Conservation (phyloP, 2,888 invertebrate species). For the Lysandra coridon region DNA sequence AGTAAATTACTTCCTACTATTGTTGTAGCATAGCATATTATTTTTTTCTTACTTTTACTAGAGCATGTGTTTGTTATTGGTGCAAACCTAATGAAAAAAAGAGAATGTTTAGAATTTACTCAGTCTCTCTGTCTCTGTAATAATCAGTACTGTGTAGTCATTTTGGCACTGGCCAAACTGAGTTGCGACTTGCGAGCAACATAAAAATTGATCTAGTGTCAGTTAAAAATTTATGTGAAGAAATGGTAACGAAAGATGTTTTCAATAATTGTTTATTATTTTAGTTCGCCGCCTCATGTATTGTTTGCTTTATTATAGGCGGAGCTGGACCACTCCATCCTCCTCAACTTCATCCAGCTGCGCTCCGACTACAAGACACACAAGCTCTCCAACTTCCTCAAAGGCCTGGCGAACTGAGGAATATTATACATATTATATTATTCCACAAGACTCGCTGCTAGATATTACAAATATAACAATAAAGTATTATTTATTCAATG, state of each 20-base stretch:
- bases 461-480: conserved; percentile 24
- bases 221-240: not conserved
- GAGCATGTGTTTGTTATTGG: too few species aligned
- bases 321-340: conserved; percentile 92
- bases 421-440: not conserved
- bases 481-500: conserved; percentile 20
- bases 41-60: too few species aligned
- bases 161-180: too few species aligned
- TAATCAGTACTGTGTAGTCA: too few species aligned
- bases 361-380: conserved; percentile 96
- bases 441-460: conserved; percentile 7
- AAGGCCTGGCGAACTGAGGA: conserved; percentile 66
- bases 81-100: too few species aligned
- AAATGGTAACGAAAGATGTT: not conserved
- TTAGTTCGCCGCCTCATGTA: not conserved
- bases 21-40: not conserved
- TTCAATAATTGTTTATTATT: not conserved
- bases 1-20: not conserved
- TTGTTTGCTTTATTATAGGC: conserved; percentile 82
- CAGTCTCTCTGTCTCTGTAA: too few species aligned
- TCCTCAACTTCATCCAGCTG: conserved; percentile 96
- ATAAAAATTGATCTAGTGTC: too few species aligned
- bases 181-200: too few species aligned
- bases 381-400: conserved; percentile 85
- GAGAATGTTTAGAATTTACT: too few species aligned